Base-by-base conservation (phyloP, 2,113 vertebrate species). In the Excalfactoria chinensis region DNA sequence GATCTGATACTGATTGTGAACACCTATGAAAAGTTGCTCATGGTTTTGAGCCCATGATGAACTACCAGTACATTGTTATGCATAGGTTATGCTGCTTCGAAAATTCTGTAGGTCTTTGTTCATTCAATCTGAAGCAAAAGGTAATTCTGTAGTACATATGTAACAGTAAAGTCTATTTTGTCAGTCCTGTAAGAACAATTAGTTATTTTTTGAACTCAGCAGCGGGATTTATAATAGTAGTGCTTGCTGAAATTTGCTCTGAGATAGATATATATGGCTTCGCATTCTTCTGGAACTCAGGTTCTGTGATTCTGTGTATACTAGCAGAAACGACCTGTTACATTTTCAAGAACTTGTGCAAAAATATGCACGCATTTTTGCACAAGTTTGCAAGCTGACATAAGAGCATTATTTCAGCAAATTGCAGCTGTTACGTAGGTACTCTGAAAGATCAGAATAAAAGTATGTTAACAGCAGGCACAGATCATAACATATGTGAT, bases 11-110 rank as follows among this genome's bases (percentile, higher is more conserved):
- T 55, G 22, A 34, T 81, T 69, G 13, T 62, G 44, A 72, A 81
- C 67, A 49, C 14, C 10, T 81, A 12, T 82, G 30, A 75, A 87
- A 92, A 85, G 53, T 35, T 67, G 3, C 10, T 64, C 35, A 22
- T 68, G 56, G 6, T 6, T 67, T 83, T 59, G 51, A 12, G 32
- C 12, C 25, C 0, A 0, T 82, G 28, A 20, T 14, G 60, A 8
- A 10, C 87, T 67, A 32, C 32, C 32, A 48, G 9, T 70, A 18
- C 5, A 5, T 84, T 49, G 10, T 72, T 84, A 51, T 11, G 25
- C 13, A 4, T 19, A 70, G 37, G 4, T 4, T 60, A 6, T 51
- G 7, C 18, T 55, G 5, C 13, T 56, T n/a, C 37, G 6, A 71
- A 74, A 84, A 49, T 7, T 78, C 11, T 13, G 0, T 43, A 37